phyloP scores from a whole-genome alignment of 2,113 vertebrate genomes.

The Tretioscincus oriximinensis region DNA sequence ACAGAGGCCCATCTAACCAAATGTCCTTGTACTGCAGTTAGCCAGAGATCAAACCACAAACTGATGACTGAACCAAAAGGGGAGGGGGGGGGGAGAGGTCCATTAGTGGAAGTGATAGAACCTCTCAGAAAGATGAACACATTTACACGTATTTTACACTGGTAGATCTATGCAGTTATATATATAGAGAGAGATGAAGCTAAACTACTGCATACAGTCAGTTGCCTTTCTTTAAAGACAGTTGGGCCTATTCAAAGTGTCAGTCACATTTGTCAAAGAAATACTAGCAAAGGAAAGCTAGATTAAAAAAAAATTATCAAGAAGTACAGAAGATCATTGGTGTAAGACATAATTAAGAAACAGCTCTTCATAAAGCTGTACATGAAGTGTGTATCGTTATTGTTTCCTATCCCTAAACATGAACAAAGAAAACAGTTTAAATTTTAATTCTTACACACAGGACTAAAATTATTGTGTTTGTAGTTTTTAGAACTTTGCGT shows the following conservation, averaged over 20 bases:
- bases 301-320: too few species aligned
- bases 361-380: too few species aligned
- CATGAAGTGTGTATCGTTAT: too few species aligned
- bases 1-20: slow-evolving; percentile 38
- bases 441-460: too few species aligned
- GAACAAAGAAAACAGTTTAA: too few species aligned
- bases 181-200: neutral
- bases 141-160: neutral
- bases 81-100: slow-evolving; percentile 45
- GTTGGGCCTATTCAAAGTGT: neutral
- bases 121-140: slow-evolving; percentile 30
- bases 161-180: neutral
- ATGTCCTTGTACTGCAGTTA: slow-evolving; percentile 58
- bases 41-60: slow-evolving; percentile 42
- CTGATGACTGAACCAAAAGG: slow-evolving; percentile 51
- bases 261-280: neutral
- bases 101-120: slow-evolving; percentile 54
- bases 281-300: neutral
- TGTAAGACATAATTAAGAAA: neutral
- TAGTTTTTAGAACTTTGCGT: too few species aligned
- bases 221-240: neutral
- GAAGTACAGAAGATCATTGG: neutral
- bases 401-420: too few species aligned
- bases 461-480: too few species aligned
- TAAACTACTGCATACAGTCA: neutral